Base-by-base conservation (phyloP, 2,888 invertebrate species). In the Perdita meconis region DNA sequence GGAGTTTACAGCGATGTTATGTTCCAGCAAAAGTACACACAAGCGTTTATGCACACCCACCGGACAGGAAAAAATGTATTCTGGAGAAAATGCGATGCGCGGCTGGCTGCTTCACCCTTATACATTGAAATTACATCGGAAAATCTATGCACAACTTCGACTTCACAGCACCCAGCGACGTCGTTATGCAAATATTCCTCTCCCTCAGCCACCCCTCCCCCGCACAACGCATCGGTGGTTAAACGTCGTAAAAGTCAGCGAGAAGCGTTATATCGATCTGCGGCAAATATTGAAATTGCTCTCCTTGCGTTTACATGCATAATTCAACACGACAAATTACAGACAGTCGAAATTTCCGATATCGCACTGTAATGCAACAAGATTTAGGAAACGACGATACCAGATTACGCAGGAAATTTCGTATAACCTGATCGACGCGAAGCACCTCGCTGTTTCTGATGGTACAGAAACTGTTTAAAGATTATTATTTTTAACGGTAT, bases 251-350 rank as follows among this genome's bases (percentile, higher is more conserved):
- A 60, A 65, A 64, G 44, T 60, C 55, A 65, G 40, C 60, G 47
- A 40, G 42, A 68, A 55, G 59, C 61, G 36, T 72, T 63, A 67
- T 63, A 65, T 75, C 64, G 70, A 66, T 63, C 47, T 44, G 47
- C 19, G 51, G 70, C 65, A 78, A 77, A 78, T 77, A 78, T 77
- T 66, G 77, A 70, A 70, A 66, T 69, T 70, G 66, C 70, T 22
- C 57, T 34, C 24, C 61, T 50, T 16, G 61, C 51, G 56, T n/a
- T 57, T 57, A 57, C 77, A 77, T 78, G 77, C 71, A 78, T 78
- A 77, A 78, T 78, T 70, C 78, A 78, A 44, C 53, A 53, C 42
- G 65, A 77, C 70, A 78, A 78, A 77, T 78, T 77, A 78, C 57
- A 57, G 47, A 40, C 51, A 50, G 65, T 53, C 36, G 61, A 66